Evolutionary conservation across 2,888 invertebrate species (phyloP).

Genomic region (Lasioglossum marginatum): DNA sequence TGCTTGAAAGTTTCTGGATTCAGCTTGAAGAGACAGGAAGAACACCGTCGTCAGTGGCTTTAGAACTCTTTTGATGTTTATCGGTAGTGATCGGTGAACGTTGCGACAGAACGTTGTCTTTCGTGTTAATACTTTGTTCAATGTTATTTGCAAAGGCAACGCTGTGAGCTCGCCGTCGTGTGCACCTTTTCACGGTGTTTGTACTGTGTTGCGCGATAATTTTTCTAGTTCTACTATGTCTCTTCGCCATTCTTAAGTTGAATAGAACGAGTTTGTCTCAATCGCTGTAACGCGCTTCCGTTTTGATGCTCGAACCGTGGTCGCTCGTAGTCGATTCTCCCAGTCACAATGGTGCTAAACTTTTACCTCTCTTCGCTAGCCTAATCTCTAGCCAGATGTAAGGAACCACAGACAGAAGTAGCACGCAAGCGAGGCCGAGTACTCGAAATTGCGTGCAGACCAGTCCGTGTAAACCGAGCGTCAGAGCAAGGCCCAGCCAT

Average conservation of each 20-base stretch:
- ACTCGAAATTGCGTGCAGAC: constrained; percentile 86
- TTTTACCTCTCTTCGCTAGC: constrained; percentile 85
- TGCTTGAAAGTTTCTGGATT: neutral
- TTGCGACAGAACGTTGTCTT: constrained; percentile 21
- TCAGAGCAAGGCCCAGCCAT: constrained; percentile 86
- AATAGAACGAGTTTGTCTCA: constrained; percentile 82
- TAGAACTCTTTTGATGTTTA: constrained; percentile 47
- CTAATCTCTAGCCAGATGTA: constrained; percentile 86
- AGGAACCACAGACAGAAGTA: constrained; percentile 86
- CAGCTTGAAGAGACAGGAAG: constrained; percentile 58
- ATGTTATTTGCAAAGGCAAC: constrained; percentile 68
- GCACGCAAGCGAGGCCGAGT: constrained; percentile 85
- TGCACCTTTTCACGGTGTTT: constrained; percentile 20
- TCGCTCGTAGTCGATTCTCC: constrained; percentile 67
- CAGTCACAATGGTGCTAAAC: constrained; percentile 85
- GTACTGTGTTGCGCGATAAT: constrained; percentile 25
- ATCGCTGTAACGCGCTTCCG: constrained; percentile 76
- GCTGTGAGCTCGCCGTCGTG: constrained; percentile 65
- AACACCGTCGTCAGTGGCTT: constrained; percentile 35
- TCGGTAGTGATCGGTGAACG: constrained; percentile 29
- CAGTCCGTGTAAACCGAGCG: constrained; percentile 87
- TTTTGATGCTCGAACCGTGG: constrained; percentile 59
- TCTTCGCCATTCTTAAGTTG: constrained; percentile 65
- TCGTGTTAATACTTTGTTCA: constrained; percentile 32
- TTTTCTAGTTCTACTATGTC: constrained; percentile 43